Base-by-base conservation (phyloP, 2,888 invertebrate genomes). In the Graphium colonna region DNA sequence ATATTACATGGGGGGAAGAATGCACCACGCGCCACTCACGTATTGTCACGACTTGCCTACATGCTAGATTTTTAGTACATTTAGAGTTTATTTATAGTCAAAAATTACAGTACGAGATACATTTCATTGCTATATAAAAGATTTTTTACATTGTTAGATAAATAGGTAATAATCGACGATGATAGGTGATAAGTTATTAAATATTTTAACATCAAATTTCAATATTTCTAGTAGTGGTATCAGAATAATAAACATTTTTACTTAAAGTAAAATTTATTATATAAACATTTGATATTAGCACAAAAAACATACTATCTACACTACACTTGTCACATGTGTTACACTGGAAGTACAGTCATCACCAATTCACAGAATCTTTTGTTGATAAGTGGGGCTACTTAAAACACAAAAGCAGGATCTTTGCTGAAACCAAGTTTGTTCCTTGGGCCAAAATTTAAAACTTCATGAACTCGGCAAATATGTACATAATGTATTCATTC, bases 271-370 rank as follows among this genome's bases (percentile, higher is more conserved):
- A 75, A 56, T 82, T 77, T 79, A 79, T 78, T 79, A 43, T 72
- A 72, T 71, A 77, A 75, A 75, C 69, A 63, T 65, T 63, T 65
- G 55, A 62, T 61, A 65, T 60, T 62, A 67, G 62, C 63, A 67
- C 69, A 72, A 65, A 70, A 67, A 64, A 48, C 56, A 62, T 65
- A 65, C 68, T 80, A 81, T 70, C 76, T 82, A 80, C 73, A 76
- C 76, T 82, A 80, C 73, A 76, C 64, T 84, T 80, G 80, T 77
- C 82, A 81, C 82, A 73, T 68, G 60, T 52, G 62, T 81, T 79
- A 58, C 72, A 64, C 69, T 75, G 77, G 78, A 79, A 83, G 79
- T 73, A 65, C 65, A 68, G 51, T 57, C 64, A 59, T 56, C 42
- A 53, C 59, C 65, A 62, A 45, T 31, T 26, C 38, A 38, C 39